A percentile compares a stretch with the other conserved stretches of the same genome.
Conservation (phyloP, 2,113 vertebrate species). For the Corydoras sp. region DNA sequence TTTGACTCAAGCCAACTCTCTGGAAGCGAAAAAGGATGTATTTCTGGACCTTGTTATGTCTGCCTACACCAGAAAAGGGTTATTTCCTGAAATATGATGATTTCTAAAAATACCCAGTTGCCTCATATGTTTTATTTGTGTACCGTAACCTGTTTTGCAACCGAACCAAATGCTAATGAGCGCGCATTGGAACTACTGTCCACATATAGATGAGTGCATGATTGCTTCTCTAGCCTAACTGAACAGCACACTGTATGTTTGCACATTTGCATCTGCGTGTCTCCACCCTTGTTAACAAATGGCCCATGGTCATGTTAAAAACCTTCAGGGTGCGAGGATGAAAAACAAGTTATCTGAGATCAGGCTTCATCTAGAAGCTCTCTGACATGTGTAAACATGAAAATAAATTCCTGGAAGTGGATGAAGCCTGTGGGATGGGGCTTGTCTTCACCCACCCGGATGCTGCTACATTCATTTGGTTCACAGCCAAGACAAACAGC, state of each 20-base stretch:
- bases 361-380: slow-evolving; percentile 1
- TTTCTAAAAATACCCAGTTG: no score
- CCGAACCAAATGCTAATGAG: no score
- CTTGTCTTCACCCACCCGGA: neutral
- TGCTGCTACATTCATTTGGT: neutral
- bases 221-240: no score
- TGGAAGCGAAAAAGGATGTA: no score
- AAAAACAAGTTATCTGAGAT: neutral
- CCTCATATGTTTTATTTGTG: no score
- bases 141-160: no score
- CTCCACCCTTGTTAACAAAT: neutral
- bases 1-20: no score
- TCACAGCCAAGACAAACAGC: neutral
- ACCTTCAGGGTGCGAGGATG: neutral
- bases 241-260: neutral
- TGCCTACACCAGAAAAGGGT: no score
- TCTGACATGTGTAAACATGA: slow-evolving; percentile 4
- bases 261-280: neutral
- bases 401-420: neutral
- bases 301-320: neutral
- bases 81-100: no score
- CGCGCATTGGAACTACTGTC: no score
- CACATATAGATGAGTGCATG: no score
- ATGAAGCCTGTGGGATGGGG: neutral
- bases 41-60: no score